Evolutionary conservation across 2,888 invertebrate species (phyloP), one percentile per base, ranked within the genome.

Genomic region (Lochmaea capreae): DNA sequence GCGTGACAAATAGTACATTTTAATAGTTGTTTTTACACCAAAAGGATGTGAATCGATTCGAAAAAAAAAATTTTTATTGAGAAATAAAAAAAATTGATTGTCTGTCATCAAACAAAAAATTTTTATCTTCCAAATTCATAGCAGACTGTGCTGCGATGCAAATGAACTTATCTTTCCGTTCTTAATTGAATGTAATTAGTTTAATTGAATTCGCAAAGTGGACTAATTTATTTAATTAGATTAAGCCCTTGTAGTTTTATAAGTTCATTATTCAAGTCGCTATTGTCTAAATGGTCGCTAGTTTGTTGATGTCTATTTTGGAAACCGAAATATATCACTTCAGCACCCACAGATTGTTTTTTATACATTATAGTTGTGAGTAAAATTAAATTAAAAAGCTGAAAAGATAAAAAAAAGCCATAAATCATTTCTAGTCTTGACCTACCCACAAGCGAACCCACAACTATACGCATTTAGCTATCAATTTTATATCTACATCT

Each of bases 151-250:
- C 57, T 65, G 65, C 65, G 57, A 76, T 73, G 76, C 76, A 78
- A 78, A 78, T 78, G 72, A 61, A 66, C 74, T 75, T 77, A 78
- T 79, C 80, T 78, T 61, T 61, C 74, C 67, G 73, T 68, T 73
- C 68, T 54, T 72, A 76, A 80, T 78, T 74, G 76, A 71, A n/a
- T 72, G 77, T 73, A 76, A 79, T 79, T 79, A 80, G 71, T 77
- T 77, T 78, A 78, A 80, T 79, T 76, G 79, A 69, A 77, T 76
- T 73, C 74, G 80, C 79, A 79, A 79, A 80, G 78, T 78, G 80
- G 77, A 74, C 76, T 80, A 77, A 79, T 80, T 80, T 77, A 77
- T 65, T 78, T 80, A 77, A 80, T 80, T 78, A 78, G 79, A 79
- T 80, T 73, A 78, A 77, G 70, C 72, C 76, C 70, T 62, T 68